Conservation (phyloP, 1,140 invertebrate genomes). For the Ceratina japonica region DNA sequence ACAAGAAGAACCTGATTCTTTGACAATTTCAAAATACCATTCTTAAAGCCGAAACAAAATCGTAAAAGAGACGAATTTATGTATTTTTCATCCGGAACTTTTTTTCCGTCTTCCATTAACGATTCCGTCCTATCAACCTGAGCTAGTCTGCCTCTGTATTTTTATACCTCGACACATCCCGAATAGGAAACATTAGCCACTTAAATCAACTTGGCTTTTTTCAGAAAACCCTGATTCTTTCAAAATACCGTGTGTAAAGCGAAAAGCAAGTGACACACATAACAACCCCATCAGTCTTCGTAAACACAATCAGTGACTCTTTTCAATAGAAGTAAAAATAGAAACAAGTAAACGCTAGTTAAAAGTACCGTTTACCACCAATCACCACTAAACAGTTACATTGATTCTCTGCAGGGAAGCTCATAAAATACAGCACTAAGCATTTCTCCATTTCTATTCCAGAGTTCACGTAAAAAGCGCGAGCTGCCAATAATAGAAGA, state of each 20-base stretch:
- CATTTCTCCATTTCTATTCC: not conserved
- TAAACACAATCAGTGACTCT: not conserved
- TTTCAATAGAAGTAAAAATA: no score
- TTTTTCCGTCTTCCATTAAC: no score
- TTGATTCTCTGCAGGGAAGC: not conserved
- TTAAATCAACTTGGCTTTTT: not conserved
- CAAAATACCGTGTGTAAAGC: not conserved
- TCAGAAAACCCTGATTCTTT: not conserved
- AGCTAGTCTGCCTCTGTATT: no score
- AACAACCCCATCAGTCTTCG: no score
- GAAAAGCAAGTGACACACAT: not conserved
- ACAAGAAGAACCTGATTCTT: not conserved
- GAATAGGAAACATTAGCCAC: not conserved
- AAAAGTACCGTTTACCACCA: conserved; percentile 2
- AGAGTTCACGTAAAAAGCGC: not conserved
- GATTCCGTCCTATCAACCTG: no score
- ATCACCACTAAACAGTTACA: not conserved
- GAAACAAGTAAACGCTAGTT: not conserved
- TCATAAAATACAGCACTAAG: not conserved
- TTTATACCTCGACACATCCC: no score
- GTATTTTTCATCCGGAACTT: no score
- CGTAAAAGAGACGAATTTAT: no score
- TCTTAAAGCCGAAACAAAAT: not conserved
- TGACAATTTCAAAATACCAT: no score
- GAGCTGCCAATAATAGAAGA: conserved; percentile 12